A percentile compares a stretch with the other conserved stretches of the same genome.
Conservation (phyloP, 1,140 invertebrate species). For the Drosophila serrata region DNA sequence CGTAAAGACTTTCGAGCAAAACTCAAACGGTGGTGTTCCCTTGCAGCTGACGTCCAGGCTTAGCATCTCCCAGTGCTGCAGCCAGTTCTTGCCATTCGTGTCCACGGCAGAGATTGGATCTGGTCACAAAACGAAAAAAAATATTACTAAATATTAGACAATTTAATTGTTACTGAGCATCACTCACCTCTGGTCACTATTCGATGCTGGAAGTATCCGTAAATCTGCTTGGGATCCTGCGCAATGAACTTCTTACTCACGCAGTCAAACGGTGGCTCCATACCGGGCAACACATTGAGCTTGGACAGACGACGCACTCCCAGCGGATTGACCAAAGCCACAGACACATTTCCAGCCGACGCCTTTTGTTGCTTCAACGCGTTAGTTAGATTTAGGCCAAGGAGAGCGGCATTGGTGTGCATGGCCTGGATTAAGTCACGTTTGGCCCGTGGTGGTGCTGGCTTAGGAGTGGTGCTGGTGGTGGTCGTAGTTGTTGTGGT, state of each 20-base stretch:
- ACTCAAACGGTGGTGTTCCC: conserved; percentile 89
- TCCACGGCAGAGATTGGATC: conserved; percentile 89
- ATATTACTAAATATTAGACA: background rate
- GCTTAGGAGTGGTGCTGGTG: conserved; percentile 41
- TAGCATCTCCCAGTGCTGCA: conserved; percentile 92
- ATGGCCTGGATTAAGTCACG: conserved; percentile 69
- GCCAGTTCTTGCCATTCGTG: conserved; percentile 91
- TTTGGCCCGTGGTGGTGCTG: conserved; percentile 54
- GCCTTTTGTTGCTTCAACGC: conserved; percentile 63
- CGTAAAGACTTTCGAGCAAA: conserved; percentile 87
- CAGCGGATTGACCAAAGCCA: conserved; percentile 64
- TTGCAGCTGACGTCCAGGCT: conserved; percentile 89
- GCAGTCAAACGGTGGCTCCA: conserved; percentile 87
- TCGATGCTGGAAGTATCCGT: conserved; percentile 90
- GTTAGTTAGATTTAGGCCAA: conserved; percentile 67
- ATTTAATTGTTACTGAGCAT: background rate
- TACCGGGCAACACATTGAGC: conserved; percentile 40
- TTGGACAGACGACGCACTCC: conserved; percentile 46
- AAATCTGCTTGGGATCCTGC: conserved; percentile 89
- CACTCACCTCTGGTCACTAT: conserved; percentile 88
- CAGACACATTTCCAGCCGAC: conserved; percentile 35
- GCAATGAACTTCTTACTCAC: conserved; percentile 87
- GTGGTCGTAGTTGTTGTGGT: conserved; percentile 41
- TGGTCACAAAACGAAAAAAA: conserved; percentile 77
- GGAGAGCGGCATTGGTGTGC: conserved; percentile 68